phyloP scores from a whole-genome alignment of 2,113 vertebrate species.

The Vireo altiloquus region DNA sequence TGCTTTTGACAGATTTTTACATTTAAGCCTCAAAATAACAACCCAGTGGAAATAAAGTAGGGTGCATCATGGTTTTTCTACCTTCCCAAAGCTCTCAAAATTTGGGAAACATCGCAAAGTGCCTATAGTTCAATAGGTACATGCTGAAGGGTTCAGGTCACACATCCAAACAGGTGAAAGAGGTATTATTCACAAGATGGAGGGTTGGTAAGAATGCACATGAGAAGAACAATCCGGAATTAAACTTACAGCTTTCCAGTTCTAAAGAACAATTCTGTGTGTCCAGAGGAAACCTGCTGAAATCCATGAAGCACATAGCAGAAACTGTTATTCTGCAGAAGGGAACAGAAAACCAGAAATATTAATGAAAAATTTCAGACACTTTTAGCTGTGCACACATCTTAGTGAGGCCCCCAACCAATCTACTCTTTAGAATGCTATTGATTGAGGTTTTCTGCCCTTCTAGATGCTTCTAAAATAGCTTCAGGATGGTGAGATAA shows the following conservation, averaged over 20 bases:
- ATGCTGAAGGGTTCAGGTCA: neutral
- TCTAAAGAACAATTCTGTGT: constrained; percentile 91
- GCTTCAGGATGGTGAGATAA: neutral
- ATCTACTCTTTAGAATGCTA: neutral
- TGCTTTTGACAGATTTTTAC: neutral
- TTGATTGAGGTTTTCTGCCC: neutral
- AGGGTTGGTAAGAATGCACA: neutral
- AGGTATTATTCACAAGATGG: neutral
- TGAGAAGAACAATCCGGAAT: neutral
- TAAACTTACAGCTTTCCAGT: constrained; percentile 91
- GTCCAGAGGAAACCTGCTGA: constrained; percentile 92
- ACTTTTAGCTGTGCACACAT: neutral
- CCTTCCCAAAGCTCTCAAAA: neutral
- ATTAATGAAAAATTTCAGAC: neutral
- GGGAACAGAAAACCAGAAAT: constrained; percentile 25
- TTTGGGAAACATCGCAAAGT: neutral
- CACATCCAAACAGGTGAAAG: neutral
- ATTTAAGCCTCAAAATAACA: neutral
- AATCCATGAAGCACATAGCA: constrained; percentile 91
- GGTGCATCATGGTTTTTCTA: neutral
- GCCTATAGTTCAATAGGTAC: neutral
- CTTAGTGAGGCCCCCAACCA: neutral
- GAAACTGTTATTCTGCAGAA: constrained; percentile 88
- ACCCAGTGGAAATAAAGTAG: neutral
- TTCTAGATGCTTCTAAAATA: neutral